Evolutionary conservation across 2,797 vertebrate genomes (phyloP), one percentile per base, ranked within the genome.

Genomic region (Siniperca scherzeri): DNA sequence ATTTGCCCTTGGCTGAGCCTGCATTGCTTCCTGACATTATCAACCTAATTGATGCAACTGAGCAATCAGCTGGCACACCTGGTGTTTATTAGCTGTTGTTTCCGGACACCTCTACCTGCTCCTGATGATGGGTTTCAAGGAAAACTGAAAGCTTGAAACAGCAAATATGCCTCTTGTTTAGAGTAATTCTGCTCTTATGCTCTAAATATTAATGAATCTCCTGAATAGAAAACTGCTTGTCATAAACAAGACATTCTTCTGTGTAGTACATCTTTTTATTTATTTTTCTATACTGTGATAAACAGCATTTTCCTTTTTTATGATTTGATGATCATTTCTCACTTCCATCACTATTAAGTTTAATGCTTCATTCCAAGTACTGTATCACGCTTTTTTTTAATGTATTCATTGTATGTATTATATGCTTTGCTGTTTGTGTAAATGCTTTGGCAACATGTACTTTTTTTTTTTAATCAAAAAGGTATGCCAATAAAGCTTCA

Each of bases 11-110:
- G 36, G 36, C 36, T 5, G 6, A 36, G 36, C 36, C 4, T 36
- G 36, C 36, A 36, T 36, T 36, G 36, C 27, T 30, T 30, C 27
- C 27, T 30, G 55, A 66, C 67, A 65, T 62, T 53, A 59, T 59
- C 52, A 38, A 14, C 40, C 27, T 77, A 17, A 72, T 77, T 71
- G 68, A 55, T 77, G 53, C 36, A 60, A 44, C 14, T 48, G 8
- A 62, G 70, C 70, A 62, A 59, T 81, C 55, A 65, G 65, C 57
- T 33, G 62, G n/a, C 57, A 44, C 65, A 70, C 52, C 65, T 70
- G 76, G 17, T 56, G 40, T 50, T 61, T 61, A 16, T 30, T 27
- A 50, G 46, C 46, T 30, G 27, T 30, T 16, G n/a, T 7, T 66
- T 66, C 17, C 13, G n/a, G 42, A 27, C 62, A 67, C 16, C 46